Evolutionary conservation across 2,797 vertebrate genomes (phyloP).

Genomic region (Aldrovandia affinis): DNA sequence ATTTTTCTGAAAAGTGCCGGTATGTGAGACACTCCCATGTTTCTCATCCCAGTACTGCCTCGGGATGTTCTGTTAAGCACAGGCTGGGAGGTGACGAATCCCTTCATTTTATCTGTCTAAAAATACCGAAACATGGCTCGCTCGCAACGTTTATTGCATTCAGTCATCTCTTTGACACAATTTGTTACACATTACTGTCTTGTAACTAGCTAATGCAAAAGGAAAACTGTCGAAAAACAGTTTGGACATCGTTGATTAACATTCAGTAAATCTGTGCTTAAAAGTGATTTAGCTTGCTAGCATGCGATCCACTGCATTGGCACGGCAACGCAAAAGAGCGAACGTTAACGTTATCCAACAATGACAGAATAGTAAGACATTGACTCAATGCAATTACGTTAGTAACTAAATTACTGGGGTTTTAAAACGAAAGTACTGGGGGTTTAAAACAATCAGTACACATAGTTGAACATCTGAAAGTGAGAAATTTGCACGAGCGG

Average conservation of each 20-base stretch:
- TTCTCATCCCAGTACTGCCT: not conserved
- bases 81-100: not conserved
- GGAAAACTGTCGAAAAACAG: not conserved
- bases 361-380: not conserved
- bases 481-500: not conserved
- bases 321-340: not conserved
- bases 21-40: slow-evolving; percentile 11
- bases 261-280: not conserved
- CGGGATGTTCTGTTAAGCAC: not conserved
- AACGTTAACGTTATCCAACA: not conserved
- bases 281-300: not conserved
- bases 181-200: not conserved
- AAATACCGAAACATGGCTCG: not conserved
- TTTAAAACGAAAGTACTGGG: not conserved
- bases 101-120: not conserved
- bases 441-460: no score
- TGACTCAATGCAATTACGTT: not conserved
- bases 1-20: not conserved
- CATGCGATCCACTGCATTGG: not conserved
- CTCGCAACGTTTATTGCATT: not conserved
- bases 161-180: not conserved
- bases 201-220: not conserved
- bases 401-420: not conserved
- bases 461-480: not conserved
- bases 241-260: not conserved